Evolutionary conservation across 2,113 vertebrate species (phyloP).

Genomic region (Coregonus clupeaformis): DNA sequence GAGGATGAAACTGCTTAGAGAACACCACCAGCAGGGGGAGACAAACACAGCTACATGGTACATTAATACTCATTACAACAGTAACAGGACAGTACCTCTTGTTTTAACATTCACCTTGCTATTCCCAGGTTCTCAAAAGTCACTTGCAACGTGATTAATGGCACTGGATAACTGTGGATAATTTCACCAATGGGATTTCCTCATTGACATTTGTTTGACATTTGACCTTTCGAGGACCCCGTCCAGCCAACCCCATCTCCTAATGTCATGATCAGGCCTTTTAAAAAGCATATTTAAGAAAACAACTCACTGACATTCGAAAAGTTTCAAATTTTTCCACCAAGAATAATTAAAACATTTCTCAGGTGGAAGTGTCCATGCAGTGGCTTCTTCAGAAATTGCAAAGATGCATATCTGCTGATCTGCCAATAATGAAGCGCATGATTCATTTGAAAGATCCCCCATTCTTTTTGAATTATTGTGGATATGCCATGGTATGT

Average conservation of each 20-base stretch:
- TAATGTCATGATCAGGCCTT: not conserved
- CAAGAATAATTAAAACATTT: too few relatives aligned
- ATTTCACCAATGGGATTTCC: too few relatives aligned
- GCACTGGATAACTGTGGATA: too few relatives aligned
- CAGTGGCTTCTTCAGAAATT: conserved; percentile 32
- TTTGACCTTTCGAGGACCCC: not conserved
- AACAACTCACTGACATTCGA: conserved; percentile 59
- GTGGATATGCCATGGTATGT: conserved; percentile 52
- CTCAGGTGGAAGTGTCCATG: not conserved
- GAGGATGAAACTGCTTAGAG: too few relatives aligned
- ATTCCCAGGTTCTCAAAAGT: too few relatives aligned
- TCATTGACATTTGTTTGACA: not conserved
- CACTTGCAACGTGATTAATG: too few relatives aligned
- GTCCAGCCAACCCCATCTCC: not conserved
- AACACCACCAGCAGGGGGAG: too few relatives aligned
- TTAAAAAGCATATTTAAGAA: conserved; percentile 25
- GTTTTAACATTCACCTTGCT: too few relatives aligned
- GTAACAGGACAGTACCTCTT: too few relatives aligned
- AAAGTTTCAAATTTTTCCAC: too few relatives aligned
- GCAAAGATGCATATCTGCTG: conserved; percentile 33
- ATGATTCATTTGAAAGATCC: not conserved
- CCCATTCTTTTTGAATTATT: conserved; percentile 47
- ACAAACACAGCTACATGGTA: too few relatives aligned
- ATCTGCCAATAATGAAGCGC: conserved; percentile 42
- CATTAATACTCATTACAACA: too few relatives aligned